These are phyloP conservation scores for Rhadinocentrus ornatus DNA, from an alignment of 2,797 vertebrate species.

Conservation along the genomic window DNA sequence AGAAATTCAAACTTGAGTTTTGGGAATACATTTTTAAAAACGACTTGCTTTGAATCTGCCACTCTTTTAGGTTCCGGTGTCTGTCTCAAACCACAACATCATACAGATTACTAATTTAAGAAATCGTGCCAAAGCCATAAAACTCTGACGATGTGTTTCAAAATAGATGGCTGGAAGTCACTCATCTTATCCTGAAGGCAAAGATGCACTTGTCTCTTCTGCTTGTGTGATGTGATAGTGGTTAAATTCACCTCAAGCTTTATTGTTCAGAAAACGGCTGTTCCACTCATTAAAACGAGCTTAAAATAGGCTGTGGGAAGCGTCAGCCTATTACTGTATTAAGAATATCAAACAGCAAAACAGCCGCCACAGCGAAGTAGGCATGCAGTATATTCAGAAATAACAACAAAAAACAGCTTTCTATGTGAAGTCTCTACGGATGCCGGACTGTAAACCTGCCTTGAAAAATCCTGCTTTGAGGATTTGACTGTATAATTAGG, in stretches of 20 bases:
- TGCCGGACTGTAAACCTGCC: slow-evolving; percentile 29
- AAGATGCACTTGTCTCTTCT: neutral
- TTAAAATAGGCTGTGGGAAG: slow-evolving; percentile 2
- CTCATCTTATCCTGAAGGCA: neutral
- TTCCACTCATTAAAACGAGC: neutral
- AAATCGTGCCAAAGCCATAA: neutral
- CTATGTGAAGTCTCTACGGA: slow-evolving; percentile 24
- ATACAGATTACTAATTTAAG: neutral
- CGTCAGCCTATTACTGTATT: slow-evolving; percentile 1
- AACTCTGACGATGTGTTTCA: neutral
- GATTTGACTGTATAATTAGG: slow-evolving; percentile 66
- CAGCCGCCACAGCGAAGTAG: slow-evolving; percentile 14
- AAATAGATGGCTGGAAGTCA: neutral
- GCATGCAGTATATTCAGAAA: neutral
- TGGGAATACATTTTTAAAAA: too few species aligned
- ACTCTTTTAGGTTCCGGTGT: too few species aligned
- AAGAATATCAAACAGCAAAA: slow-evolving; percentile 6
- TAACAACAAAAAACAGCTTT: slow-evolving; percentile 42
- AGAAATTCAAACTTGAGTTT: too few species aligned
- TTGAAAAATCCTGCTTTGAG: slow-evolving; percentile 48
- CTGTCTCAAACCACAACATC: too few species aligned
- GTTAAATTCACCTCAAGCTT: neutral
- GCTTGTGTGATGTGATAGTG: neutral
- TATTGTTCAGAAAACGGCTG: neutral
- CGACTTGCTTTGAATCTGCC: too few species aligned